These are phyloP conservation scores for Eledone cirrhosa DNA, from an alignment of 2,888 invertebrate species.

Conservation along the genomic window DNA sequence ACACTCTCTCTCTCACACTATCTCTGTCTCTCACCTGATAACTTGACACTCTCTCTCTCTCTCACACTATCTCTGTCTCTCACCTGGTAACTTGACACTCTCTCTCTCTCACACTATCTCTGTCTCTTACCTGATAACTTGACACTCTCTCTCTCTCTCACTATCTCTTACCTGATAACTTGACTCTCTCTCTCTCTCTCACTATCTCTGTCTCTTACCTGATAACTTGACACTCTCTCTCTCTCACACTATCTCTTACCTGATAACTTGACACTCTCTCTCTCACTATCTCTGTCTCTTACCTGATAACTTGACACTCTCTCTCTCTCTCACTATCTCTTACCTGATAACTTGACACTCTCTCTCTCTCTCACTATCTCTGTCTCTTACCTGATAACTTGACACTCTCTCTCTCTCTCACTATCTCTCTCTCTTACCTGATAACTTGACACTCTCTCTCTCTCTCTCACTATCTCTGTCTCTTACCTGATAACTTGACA, in stretches of 20 bases:
- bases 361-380: too few relatives aligned
- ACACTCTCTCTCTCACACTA: slow-evolving; percentile 50
- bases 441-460: slow-evolving; percentile 48
- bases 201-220: slow-evolving; percentile 51
- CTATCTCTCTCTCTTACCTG: slow-evolving; percentile 49
- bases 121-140: slow-evolving; percentile 52
- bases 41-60: slow-evolving; percentile 42
- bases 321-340: neutral
- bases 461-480: too few relatives aligned
- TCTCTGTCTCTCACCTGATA: slow-evolving; percentile 48
- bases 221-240: slow-evolving; percentile 49
- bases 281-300: slow-evolving; percentile 1
- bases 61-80: too few relatives aligned
- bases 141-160: slow-evolving; percentile 42
- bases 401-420: slow-evolving; percentile 44
- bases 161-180: slow-evolving; percentile 53
- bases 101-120: too few relatives aligned
- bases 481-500: slow-evolving; percentile 56
- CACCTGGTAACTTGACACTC: slow-evolving; percentile 58
- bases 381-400: slow-evolving; percentile 52
- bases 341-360: slow-evolving; percentile 58
- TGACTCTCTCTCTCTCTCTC: slow-evolving; percentile 41
- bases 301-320: slow-evolving; percentile 58
- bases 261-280: slow-evolving; percentile 51
- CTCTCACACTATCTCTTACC: slow-evolving; percentile 44